phyloP scores from a whole-genome alignment of 1,140 invertebrate species.

The Pseudomyrmex flavicornis region DNA sequence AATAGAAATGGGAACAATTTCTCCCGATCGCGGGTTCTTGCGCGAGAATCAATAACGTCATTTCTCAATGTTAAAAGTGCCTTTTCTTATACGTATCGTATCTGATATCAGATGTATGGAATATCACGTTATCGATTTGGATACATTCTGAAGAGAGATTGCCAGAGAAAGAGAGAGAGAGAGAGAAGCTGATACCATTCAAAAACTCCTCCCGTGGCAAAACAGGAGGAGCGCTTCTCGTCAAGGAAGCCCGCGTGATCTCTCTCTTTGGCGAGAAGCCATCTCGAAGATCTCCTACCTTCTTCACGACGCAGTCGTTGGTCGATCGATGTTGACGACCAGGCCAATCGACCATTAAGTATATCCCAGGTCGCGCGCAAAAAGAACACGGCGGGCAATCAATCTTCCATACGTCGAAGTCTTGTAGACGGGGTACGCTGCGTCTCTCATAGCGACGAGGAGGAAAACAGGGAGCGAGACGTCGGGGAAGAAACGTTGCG shows the following conservation, averaged over 20 bases:
- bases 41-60: neutral
- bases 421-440: conserved; percentile 53
- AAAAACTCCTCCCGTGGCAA: neutral
- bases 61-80: neutral
- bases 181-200: conserved; percentile 15
- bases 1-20: conserved; percentile 52
- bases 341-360: conserved; percentile 78
- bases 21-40: conserved; percentile 15
- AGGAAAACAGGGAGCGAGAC: conserved; percentile 43
- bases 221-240: conserved; percentile 6
- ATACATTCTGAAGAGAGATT: neutral
- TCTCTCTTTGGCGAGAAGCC: conserved; percentile 52
- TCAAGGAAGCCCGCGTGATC: conserved; percentile 22
- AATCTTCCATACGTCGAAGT: conserved; percentile 79
- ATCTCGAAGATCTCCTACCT: conserved; percentile 30
- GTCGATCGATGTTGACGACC: conserved; percentile 73
- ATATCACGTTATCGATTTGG: conserved; percentile 11
- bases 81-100: neutral
- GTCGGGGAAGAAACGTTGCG: conserved; percentile 29
- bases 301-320: conserved; percentile 15
- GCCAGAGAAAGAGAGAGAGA: no score
- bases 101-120: no score
- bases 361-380: conserved; percentile 59
- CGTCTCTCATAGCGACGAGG: conserved; percentile 41
- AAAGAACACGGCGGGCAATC: conserved; percentile 74